phyloP scores from a whole-genome alignment of 2,113 vertebrate genomes.

The Myotis brandtii region DNA sequence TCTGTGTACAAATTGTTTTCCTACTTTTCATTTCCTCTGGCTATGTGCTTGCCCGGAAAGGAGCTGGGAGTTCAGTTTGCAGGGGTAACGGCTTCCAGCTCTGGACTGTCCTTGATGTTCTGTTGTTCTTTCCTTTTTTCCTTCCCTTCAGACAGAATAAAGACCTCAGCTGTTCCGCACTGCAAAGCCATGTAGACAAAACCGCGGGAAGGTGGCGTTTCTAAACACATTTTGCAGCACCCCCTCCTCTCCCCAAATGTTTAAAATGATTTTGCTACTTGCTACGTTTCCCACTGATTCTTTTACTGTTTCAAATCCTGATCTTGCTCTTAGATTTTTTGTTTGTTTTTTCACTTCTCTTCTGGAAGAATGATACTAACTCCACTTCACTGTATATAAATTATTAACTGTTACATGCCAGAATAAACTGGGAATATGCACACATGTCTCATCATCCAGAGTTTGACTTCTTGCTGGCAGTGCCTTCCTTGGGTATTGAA shows the following conservation, averaged over 20 bases:
- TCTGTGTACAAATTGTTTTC: constrained; percentile 66
- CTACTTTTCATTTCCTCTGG: constrained; percentile 68
- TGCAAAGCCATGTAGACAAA: not conserved
- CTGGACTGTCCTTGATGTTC: not conserved
- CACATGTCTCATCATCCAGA: not conserved
- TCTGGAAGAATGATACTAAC: not conserved
- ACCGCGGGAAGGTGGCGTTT: constrained; percentile 46
- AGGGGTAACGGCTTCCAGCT: not conserved
- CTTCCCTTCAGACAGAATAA: not conserved
- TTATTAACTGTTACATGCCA: not conserved
- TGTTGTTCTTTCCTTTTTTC: not conserved
- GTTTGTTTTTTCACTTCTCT: not conserved
- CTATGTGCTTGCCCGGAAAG: constrained; percentile 47
- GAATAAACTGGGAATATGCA: not conserved
- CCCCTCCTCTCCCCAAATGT: not conserved
- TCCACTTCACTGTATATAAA: not conserved
- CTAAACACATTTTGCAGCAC: not conserved
- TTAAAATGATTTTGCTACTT: constrained; percentile 54
- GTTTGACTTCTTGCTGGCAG: not conserved
- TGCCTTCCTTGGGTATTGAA: not conserved
- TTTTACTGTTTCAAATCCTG: constrained; percentile 29
- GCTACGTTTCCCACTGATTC: not conserved
- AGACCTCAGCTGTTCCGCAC: not conserved
- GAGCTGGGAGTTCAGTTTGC: not conserved
- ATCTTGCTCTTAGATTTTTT: not conserved